A percentile compares a stretch with the other conserved stretches of the same genome.
Conservation (phyloP, 2,888 invertebrate species). For the Cerastoderma edule region DNA sequence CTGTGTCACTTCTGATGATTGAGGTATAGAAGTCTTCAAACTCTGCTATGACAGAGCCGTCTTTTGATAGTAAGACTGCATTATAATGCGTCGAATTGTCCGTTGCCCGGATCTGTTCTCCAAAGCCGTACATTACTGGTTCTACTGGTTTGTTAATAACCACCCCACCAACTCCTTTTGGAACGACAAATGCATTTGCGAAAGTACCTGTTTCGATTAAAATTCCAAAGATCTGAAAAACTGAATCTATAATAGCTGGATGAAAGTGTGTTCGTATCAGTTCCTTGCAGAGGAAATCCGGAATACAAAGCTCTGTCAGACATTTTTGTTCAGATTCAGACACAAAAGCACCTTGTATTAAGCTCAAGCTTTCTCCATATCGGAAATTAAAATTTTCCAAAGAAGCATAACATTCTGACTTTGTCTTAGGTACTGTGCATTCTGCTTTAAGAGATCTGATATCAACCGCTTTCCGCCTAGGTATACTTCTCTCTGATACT, state of each 20-base stretch:
- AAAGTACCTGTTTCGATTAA: background rate
- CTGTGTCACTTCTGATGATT: background rate
- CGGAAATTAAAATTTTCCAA: background rate
- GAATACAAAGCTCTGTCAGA: background rate
- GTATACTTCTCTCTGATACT: background rate
- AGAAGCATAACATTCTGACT: background rate
- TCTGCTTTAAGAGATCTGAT: background rate
- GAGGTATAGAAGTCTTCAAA: constrained; percentile 44
- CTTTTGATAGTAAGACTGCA: constrained; percentile 48
- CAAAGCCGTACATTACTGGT: constrained; percentile 54
- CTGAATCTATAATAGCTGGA: constrained; percentile 7
- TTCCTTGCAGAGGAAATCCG: background rate
- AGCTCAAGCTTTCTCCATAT: constrained; percentile 13
- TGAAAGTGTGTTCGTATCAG: background rate
- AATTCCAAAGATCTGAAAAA: constrained; percentile 13
- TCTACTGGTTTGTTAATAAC: constrained; percentile 43
- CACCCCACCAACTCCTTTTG: constrained; percentile 46
- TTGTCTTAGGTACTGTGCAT: background rate
- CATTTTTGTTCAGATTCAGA: background rate
- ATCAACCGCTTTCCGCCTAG: background rate
- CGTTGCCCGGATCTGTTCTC: constrained; percentile 45
- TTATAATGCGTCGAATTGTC: constrained; percentile 50
- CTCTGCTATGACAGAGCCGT: constrained; percentile 64
- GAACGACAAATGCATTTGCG: constrained; percentile 38
- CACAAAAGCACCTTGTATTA: constrained; percentile 12